Conservation (phyloP, 1,140 invertebrate species). For the Dendroctonus ponderosae region DNA sequence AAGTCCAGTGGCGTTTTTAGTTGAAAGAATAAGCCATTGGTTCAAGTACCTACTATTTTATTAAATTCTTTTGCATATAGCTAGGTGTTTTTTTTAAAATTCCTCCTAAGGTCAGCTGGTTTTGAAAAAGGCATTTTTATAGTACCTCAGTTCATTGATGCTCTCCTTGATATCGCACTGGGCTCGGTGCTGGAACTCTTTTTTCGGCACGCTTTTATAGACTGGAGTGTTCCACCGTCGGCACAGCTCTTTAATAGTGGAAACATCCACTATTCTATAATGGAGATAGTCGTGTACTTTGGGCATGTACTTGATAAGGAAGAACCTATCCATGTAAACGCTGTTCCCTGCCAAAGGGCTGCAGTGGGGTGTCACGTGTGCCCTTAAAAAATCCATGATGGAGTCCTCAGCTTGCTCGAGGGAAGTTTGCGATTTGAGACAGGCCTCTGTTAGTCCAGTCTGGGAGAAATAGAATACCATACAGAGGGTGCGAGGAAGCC, state of each 20-base stretch:
- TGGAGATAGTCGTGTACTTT: constrained; percentile 76
- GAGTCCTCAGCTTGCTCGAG: constrained; percentile 66
- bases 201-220: constrained; percentile 60
- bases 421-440: constrained; percentile 65
- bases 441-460: constrained; percentile 74
- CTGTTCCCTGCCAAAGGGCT: constrained; percentile 86
- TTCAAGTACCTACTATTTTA: not conserved
- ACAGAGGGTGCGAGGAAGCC: not conserved
- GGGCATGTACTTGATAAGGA: constrained; percentile 77
- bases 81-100: not conserved
- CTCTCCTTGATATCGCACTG: constrained; percentile 84
- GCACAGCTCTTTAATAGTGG: constrained; percentile 82
- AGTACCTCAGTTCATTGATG: constrained; percentile 71
- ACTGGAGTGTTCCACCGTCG: constrained; percentile 71
- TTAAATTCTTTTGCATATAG: not conserved
- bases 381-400: constrained; percentile 71
- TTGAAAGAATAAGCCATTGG: not conserved
- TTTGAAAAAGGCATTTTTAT: constrained; percentile 48
- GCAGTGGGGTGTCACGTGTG: constrained; percentile 62
- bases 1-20: not conserved
- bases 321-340: constrained; percentile 80
- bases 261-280: constrained; percentile 93
- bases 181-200: constrained; percentile 70
- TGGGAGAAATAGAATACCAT: constrained; percentile 44
- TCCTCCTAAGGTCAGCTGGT: not conserved